Conservation (phyloP, 2,797 vertebrate genomes). For the Lemur catta region DNA sequence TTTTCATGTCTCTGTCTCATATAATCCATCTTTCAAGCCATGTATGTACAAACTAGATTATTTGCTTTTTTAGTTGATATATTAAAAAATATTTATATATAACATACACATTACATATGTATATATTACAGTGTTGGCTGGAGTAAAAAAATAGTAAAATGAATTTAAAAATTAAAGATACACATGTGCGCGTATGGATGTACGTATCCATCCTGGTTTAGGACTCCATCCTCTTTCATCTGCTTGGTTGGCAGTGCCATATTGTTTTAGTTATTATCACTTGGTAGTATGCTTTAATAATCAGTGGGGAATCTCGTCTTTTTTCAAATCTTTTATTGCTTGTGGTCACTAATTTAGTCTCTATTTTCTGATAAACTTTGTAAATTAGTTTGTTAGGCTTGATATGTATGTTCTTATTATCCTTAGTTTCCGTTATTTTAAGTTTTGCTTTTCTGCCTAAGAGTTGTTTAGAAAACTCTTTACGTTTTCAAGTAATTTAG, state of each 20-base stretch:
- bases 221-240: not conserved
- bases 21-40: not conserved
- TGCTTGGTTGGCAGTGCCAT: not conserved
- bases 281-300: not conserved
- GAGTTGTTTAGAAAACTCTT: slow-evolving; percentile 15
- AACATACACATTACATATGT: not conserved
- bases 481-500: slow-evolving; percentile 37
- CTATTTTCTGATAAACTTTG: not conserved
- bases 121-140: not conserved
- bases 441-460: not conserved
- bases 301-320: not conserved
- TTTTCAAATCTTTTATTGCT: not conserved
- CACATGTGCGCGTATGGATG: not conserved
- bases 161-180: not conserved
- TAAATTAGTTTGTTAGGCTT: slow-evolving; percentile 2
- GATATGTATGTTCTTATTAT: not conserved
- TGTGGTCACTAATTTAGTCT: not conserved
- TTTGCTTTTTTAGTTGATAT: not conserved
- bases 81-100: not conserved
- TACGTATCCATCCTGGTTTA: not conserved
- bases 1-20: not conserved
- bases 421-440: slow-evolving; percentile 35
- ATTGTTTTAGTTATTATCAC: not conserved
- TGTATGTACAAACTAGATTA: not conserved
- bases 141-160: not conserved